Conservation (phyloP, 2,113 vertebrate species). For the Aegotheles bennettii region DNA sequence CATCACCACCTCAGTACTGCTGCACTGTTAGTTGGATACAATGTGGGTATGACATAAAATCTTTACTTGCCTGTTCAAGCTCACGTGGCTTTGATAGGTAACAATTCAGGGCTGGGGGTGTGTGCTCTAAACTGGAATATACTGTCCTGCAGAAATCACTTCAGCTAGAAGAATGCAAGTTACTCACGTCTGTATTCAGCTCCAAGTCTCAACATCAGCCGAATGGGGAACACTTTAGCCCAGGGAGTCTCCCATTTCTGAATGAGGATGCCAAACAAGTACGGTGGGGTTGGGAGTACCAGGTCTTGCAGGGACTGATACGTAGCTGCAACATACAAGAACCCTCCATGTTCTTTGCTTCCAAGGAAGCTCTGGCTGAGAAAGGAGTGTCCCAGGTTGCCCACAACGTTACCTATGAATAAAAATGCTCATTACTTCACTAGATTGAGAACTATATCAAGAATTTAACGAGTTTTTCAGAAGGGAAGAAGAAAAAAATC, state of each 20-base stretch:
- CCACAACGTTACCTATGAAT: constrained; percentile 86
- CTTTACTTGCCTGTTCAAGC: background rate
- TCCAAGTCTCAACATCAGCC: constrained; percentile 94
- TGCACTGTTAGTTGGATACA: background rate
- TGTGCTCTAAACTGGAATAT: background rate
- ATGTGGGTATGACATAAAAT: background rate
- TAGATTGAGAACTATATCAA: background rate
- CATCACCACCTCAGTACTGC: background rate
- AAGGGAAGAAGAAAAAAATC: background rate
- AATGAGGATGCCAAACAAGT: constrained; percentile 94
- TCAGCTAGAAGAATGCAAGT: background rate
- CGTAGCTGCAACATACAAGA: constrained; percentile 91
- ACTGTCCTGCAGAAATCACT: background rate
- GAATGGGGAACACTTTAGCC: constrained; percentile 98
- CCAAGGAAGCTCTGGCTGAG: constrained; percentile 95
- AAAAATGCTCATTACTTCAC: background rate
- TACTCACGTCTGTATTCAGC: constrained; percentile 97
- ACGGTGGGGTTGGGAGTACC: constrained; percentile 91
- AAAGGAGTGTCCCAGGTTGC: constrained; percentile 96
- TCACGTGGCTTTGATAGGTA: background rate
- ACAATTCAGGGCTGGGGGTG: background rate
- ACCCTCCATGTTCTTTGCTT: constrained; percentile 95
- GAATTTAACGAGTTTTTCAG: background rate
- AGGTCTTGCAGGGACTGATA: constrained; percentile 97
- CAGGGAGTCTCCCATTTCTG: constrained; percentile 99